Evolutionary conservation across 2,888 invertebrate species (phyloP).

Genomic region (Philhelius pedissequus): DNA sequence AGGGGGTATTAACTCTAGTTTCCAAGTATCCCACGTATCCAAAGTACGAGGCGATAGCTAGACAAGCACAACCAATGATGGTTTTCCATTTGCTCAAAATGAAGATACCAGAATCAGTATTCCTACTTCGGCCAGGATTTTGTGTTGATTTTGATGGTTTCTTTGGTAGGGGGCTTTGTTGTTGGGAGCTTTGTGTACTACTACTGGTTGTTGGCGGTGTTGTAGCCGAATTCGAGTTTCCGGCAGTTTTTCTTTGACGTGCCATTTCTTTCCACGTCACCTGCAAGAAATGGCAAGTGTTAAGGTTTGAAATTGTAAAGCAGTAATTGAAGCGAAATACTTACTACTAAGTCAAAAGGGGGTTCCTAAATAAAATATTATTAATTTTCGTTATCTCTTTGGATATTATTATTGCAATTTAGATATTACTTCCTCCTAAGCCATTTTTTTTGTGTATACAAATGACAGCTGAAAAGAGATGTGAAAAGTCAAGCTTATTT

Average conservation of each 20-base stretch:
- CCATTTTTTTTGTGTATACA: slow-evolving; percentile 58
- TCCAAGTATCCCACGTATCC: slow-evolving; percentile 91
- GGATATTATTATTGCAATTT: slow-evolving; percentile 25
- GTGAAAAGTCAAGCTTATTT: not conserved
- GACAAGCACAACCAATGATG: slow-evolving; percentile 81
- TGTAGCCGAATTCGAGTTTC: slow-evolving; percentile 38
- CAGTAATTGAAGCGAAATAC: not conserved
- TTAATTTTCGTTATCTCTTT: slow-evolving; percentile 12
- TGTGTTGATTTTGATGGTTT: slow-evolving; percentile 38
- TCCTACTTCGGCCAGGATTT: not conserved
- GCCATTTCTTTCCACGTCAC: slow-evolving; percentile 58
- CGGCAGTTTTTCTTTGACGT: slow-evolving; percentile 54
- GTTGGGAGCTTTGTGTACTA: slow-evolving; percentile 54
- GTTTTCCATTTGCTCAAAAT: slow-evolving; percentile 82
- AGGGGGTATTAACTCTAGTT: slow-evolving; percentile 92
- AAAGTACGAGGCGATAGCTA: slow-evolving; percentile 86
- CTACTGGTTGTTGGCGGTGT: slow-evolving; percentile 59
- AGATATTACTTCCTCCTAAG: slow-evolving; percentile 1
- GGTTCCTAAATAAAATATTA: not conserved
- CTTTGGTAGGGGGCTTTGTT: slow-evolving; percentile 49
- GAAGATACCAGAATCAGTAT: slow-evolving; percentile 66
- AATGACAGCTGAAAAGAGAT: slow-evolving; percentile 34
- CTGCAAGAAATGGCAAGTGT: not conserved
- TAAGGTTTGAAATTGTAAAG: too few relatives aligned
- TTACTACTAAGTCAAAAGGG: slow-evolving; percentile 21